Evolutionary conservation across 2,797 vertebrate species (phyloP).

Genomic region (Lepilemur ruficaudatus): DNA sequence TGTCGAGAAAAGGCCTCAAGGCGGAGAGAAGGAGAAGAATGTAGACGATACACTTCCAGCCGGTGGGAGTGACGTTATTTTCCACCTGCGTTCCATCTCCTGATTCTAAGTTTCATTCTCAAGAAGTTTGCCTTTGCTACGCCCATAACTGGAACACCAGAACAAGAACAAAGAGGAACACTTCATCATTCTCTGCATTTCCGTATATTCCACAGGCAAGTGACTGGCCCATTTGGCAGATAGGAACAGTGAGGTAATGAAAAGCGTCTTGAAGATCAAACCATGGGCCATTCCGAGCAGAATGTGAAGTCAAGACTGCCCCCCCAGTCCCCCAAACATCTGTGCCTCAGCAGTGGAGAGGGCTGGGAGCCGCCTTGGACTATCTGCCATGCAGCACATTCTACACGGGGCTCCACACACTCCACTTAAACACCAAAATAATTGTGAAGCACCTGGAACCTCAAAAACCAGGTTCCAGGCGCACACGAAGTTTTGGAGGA

Average conservation of each 20-base stretch:
- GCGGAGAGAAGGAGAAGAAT: constrained; percentile 56
- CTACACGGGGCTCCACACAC: neutral
- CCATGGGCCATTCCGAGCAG: neutral
- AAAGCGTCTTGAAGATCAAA: neutral
- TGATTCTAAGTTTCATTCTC: neutral
- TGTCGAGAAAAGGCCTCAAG: constrained; percentile 28
- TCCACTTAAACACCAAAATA: neutral
- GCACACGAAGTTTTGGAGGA: too few species aligned
- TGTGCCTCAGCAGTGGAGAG: neutral
- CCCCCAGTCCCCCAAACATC: neutral
- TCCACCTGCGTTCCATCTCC: neutral
- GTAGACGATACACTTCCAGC: neutral
- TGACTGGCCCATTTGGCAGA: neutral
- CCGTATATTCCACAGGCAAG: neutral
- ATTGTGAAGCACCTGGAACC: neutral
- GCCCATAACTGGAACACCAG: neutral
- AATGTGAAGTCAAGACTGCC: neutral
- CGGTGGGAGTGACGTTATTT: neutral
- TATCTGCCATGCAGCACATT: too few species aligned
- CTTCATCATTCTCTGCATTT: neutral
- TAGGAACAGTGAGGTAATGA: neutral
- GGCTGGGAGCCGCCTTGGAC: neutral
- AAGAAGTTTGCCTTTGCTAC: neutral
- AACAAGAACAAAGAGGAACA: neutral
- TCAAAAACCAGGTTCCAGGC: neutral